Percentiles rank a stretch among this genome's conserved stretches.
phyloP scores from a whole-genome alignment of 2,113 vertebrate species.

The Erinaceus europaeus region DNA sequence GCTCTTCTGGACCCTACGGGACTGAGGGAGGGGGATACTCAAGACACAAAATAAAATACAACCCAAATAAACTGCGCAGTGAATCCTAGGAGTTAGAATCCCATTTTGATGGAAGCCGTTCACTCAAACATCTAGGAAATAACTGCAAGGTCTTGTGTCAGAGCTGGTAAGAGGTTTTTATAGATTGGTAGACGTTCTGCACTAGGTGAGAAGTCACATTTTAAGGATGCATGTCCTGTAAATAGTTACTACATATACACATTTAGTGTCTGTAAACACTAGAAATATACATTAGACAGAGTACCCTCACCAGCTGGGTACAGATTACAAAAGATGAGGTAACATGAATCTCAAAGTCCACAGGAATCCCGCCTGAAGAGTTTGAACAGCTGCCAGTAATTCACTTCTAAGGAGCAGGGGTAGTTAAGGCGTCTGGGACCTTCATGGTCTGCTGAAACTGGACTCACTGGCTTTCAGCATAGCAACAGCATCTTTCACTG shows the following conservation, averaged over 20 bases:
- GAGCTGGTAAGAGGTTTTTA: constrained; percentile 77
- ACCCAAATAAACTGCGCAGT: constrained; percentile 1
- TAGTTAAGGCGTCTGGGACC: constrained; percentile 48
- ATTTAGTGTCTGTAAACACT: constrained; percentile 85
- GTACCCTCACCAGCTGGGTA: constrained; percentile 78
- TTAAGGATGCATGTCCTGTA: constrained; percentile 75
- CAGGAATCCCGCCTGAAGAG: constrained; percentile 82
- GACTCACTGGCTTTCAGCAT: constrained; percentile 84
- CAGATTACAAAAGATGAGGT: constrained; percentile 83
- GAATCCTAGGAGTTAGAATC: constrained; percentile 37
- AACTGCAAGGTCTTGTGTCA: constrained; percentile 53
- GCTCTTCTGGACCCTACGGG: constrained; percentile 17
- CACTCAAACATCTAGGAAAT: constrained; percentile 21
- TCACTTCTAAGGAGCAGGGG: constrained; percentile 69
- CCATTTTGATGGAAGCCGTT: constrained; percentile 35
- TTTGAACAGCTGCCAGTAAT: constrained; percentile 82
- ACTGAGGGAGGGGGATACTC: not conserved
- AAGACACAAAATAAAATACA: constrained; percentile 45
- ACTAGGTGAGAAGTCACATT: constrained; percentile 83
- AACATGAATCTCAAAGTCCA: constrained; percentile 84
- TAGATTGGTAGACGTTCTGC: constrained; percentile 76
- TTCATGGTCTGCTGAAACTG: constrained; percentile 77
- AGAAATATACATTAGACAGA: constrained; percentile 83
- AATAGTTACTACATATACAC: constrained; percentile 83
- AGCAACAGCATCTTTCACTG: constrained; percentile 86